These are phyloP conservation scores for Cephus runcator DNA, from an alignment of 2,888 invertebrate species.

Conservation along the genomic window DNA sequence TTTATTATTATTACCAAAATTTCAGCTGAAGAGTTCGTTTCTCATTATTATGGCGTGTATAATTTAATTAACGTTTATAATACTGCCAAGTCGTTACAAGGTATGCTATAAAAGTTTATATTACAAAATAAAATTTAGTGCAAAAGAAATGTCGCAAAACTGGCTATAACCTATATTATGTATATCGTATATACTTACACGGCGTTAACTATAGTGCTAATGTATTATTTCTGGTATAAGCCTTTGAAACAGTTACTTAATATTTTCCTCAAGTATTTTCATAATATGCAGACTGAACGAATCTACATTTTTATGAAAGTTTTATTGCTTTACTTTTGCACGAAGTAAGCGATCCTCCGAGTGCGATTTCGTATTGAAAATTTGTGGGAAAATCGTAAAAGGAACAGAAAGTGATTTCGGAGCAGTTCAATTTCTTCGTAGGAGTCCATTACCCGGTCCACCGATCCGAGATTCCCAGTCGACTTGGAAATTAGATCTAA, in stretches of 20 bases:
- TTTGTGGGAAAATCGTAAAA: not conserved
- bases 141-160: not conserved
- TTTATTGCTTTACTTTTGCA: not conserved
- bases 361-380: not conserved
- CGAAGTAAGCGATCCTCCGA: not conserved
- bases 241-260: not conserved
- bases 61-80: not conserved
- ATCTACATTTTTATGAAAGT: not conserved
- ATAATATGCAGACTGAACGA: not conserved
- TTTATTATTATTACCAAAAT: not conserved
- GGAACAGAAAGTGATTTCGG: not conserved
- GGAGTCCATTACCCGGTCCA: not conserved
- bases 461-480: not conserved
- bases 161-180: not conserved
- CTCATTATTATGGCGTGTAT: not conserved
- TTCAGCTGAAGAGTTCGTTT: not conserved
- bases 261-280: not conserved
- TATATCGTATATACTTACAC: not conserved
- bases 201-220: not conserved
- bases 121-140: not conserved
- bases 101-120: not conserved
- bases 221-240: not conserved
- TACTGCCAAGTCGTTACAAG: not conserved
- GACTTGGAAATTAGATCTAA: not conserved
- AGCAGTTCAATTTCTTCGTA: not conserved